Base-by-base conservation (phyloP, 2,113 vertebrate species). In the Oryzias javanicus region DNA sequence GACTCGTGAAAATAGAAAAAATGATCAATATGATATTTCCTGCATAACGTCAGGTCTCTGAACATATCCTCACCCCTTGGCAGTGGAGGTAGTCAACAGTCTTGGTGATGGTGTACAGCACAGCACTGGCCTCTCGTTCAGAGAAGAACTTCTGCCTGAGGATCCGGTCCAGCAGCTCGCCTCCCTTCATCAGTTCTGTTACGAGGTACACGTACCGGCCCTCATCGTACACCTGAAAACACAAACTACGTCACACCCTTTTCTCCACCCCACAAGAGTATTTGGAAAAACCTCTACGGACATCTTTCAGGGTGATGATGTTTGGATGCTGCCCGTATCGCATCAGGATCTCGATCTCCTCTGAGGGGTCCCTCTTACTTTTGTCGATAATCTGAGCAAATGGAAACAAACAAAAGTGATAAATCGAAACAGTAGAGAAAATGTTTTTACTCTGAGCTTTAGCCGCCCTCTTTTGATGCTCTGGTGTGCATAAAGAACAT, bases 281-380 rank as follows among this genome's bases (percentile, higher is more conserved):
- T 51, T 10, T 40, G 22, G 22, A 60, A 42, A 46, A 2, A 55
- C 60, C 5, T 4, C 7, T 50, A 92, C 96, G 50, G 86, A 99
- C 97, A 79, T 99, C 97, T 83, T 98, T 99, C 67, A 98, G 89
- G 51, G 96, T 98, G 78, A 99, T 97, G 88, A 99, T 97, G 81
- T 99, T 99, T 49, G 96, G 96, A 64, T 99, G 97, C 47, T 98
- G 95, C 60, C 95, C 94, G 14, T 97, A 98, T 75, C 94, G 90
- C 96, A 98, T 98, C 62, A 99, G 90, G 86, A 99, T 98, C 81
- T 99, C 96, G 2, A 96, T 98, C 90, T 99, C 97, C 86, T 99
- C 96, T 3, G 97, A 97, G 1, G 97, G 97, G 70, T 99, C 96
- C 71, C 95, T 90, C 76, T 99, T 98, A 85, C 93, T 95, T 92